Percentiles rank a stretch among this genome's conserved stretches.
Conservation (phyloP, 2,113 vertebrate genomes). For the Microcebus jonahi region DNA sequence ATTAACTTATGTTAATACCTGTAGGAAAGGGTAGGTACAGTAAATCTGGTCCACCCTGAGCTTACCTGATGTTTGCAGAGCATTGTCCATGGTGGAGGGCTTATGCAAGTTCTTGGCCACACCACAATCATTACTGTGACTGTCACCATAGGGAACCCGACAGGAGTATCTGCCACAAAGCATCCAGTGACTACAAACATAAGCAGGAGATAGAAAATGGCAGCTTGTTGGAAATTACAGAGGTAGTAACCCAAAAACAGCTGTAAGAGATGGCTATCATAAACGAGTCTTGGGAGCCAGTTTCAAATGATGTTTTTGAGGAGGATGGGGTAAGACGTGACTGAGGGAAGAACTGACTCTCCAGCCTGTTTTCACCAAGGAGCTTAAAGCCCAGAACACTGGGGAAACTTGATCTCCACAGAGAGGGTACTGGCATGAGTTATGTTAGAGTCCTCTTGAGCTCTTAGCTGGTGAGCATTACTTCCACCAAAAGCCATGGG, state of each 20-base stretch:
- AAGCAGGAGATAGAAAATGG: not conserved
- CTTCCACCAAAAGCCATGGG: not conserved
- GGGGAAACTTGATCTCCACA: not conserved
- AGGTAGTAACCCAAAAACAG: not conserved
- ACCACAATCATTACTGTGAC: too few species aligned
- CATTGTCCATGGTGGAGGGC: not conserved
- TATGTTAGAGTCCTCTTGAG: not conserved
- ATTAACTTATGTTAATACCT: not conserved
- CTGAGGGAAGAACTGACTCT: not conserved
- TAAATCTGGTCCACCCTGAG: not conserved
- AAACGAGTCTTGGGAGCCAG: not conserved
- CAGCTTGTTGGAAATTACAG: not conserved
- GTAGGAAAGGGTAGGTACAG: not conserved
- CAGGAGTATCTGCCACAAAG: not conserved
- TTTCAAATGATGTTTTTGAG: not conserved
- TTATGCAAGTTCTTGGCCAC: not conserved
- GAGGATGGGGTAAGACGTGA: not conserved
- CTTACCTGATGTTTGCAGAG: not conserved
- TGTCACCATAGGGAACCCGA: accelerated
- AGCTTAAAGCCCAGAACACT: not conserved
- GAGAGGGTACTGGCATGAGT: not conserved
- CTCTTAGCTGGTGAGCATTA: not conserved
- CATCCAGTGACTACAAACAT: not conserved
- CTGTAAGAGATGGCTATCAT: too few species aligned
- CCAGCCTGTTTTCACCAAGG: not conserved